These are phyloP conservation scores for Osmoderma eremita DNA, from an alignment of 2,888 invertebrate genomes.

Conservation along the genomic window DNA sequence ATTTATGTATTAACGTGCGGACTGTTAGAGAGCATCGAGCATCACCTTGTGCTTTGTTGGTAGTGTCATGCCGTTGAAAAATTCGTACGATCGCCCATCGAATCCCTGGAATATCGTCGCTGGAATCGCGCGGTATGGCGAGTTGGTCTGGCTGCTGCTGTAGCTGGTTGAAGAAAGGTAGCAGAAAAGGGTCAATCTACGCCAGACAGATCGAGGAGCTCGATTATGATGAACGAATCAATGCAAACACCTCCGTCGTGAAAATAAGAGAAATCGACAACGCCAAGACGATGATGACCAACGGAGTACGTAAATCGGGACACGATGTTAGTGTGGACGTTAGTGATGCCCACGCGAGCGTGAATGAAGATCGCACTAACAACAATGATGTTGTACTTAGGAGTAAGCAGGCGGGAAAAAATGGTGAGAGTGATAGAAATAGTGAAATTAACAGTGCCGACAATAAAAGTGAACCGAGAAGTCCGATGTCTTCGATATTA, in stretches of 20 bases:
- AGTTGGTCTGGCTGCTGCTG: conserved; percentile 26
- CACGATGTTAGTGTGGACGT: not conserved
- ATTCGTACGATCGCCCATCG: too few relatives aligned
- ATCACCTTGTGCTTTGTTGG: not conserved
- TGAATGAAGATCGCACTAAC: not conserved
- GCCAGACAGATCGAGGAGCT: conserved; percentile 17
- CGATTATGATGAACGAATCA: conserved; percentile 4
- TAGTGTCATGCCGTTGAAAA: conserved; percentile 22
- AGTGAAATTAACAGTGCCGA: not conserved
- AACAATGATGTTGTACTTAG: conserved; percentile 2
- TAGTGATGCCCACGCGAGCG: not conserved
- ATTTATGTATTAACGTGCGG: conserved; percentile 14
- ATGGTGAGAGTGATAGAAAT: not conserved
- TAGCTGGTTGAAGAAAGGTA: conserved; percentile 12
- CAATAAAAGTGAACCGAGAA: not conserved
- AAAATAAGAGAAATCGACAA: not conserved
- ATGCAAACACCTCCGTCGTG: not conserved
- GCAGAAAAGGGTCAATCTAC: conserved; percentile 14
- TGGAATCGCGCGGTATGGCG: conserved; percentile 6
- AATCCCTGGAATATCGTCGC: not conserved
- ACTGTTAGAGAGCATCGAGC: not conserved
- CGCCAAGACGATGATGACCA: not conserved
- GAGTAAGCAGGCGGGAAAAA: not conserved
- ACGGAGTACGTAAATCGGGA: not conserved
- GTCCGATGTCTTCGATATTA: conserved; percentile 5